phyloP scores from a whole-genome alignment of 2,888 invertebrate genomes.

The Slavum lentiscoides region DNA sequence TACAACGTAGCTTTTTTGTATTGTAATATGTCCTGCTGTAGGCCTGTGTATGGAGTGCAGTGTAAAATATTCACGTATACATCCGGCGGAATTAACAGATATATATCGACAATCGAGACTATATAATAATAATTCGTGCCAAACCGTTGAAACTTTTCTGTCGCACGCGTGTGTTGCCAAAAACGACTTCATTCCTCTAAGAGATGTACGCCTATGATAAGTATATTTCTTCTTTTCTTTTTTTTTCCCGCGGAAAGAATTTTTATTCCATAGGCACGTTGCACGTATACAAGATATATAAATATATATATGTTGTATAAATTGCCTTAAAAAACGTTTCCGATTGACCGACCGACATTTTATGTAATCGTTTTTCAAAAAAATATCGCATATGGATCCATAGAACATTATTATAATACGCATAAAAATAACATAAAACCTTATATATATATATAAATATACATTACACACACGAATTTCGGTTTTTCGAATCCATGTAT shows the following conservation, averaged over 20 bases:
- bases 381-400: too few relatives aligned
- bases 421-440: too few relatives aligned
- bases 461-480: too few relatives aligned
- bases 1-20: too few relatives aligned
- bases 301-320: too few relatives aligned
- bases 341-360: too few relatives aligned
- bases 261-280: not conserved
- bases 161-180: slow-evolving; percentile 15
- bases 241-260: not conserved
- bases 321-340: not conserved
- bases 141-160: slow-evolving; percentile 12
- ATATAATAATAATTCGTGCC: not conserved
- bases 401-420: too few relatives aligned
- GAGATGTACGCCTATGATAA: not conserved
- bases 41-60: not conserved
- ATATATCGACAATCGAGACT: not conserved
- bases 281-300: not conserved
- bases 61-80: not conserved
- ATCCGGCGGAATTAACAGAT: slow-evolving; percentile 16
- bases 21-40: too few relatives aligned
- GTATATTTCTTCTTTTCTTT: not conserved
- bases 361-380: too few relatives aligned
- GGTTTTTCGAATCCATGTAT: too few relatives aligned
- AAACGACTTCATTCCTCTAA: not conserved
- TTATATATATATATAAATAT: too few relatives aligned